Conservation (phyloP, 2,113 vertebrate species). For the Strix aluco region DNA sequence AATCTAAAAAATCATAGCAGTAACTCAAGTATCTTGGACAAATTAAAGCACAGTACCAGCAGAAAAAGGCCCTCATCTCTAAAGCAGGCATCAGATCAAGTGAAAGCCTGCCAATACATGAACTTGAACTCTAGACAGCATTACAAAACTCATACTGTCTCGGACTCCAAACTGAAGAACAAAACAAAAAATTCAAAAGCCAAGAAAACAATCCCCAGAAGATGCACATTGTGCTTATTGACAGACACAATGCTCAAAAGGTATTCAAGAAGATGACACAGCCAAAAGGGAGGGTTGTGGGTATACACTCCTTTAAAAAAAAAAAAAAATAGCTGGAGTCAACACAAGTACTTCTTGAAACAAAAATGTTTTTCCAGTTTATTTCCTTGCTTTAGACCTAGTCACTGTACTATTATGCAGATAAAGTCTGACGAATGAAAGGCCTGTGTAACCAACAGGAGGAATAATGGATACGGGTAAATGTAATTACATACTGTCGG, state of each 20-base stretch:
- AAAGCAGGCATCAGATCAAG: neutral
- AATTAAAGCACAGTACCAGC: neutral
- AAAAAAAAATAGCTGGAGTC: neutral
- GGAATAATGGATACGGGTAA: neutral
- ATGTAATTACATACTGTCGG: slow-evolving; percentile 28
- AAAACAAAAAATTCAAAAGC: neutral
- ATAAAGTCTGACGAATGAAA: neutral
- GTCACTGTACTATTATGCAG: neutral
- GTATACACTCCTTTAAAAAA: neutral
- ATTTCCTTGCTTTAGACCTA: neutral
- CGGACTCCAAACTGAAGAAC: neutral
- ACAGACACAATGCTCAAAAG: neutral
- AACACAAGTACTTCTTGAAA: neutral
- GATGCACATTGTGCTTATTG: neutral
- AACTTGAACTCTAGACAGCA: neutral
- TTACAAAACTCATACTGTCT: neutral
- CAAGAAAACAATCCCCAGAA: neutral
- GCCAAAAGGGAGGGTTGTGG: neutral
- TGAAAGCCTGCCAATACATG: neutral
- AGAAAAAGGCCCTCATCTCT: neutral
- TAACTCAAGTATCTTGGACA: neutral
- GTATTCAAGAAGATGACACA: neutral
- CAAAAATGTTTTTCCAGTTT: neutral
- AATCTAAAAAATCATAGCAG: neutral
- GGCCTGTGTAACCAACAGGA: neutral